Evolutionary conservation across 2,888 invertebrate genomes (phyloP), one percentile per base, ranked within the genome.

Genomic region (Furcula furcula): DNA sequence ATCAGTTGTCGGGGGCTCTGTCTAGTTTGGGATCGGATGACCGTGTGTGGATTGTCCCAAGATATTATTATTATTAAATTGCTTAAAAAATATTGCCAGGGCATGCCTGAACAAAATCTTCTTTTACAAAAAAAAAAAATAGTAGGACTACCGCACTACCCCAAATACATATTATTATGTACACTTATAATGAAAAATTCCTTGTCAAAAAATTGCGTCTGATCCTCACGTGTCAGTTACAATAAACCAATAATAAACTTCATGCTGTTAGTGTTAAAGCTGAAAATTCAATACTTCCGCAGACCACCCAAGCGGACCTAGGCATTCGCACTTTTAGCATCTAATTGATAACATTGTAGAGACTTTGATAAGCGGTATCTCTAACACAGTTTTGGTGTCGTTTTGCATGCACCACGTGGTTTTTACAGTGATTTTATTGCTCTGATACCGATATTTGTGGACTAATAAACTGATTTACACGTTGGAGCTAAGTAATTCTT

Each of bases 301-400:
- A 31, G 73, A 57, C 72, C 72, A 71, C 69, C 70, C 71, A 68
- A 36, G 54, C 45, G 30, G 44, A 70, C 67, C 68, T 54, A 71
- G 60, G 64, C 63, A 60, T 60, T 58, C 62, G 52, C 36, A 21
- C 32, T 51, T 40, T 57, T 61, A 54, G 49, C 56, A 53, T 58
- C 60, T 53, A 51, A 50, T 46, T 56, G 73, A 76, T 75, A 75
- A 71, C 66, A 58, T 54, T 60, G 61, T 65, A 53, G 59, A 50
- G 46, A 33, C 36, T 39, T 43, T 61, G 76, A 77, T 76, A 76
- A 65, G 27, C 26, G 46, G 36, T 73, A 74, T 76, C 74, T 51
- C 18, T 56, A 65, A 55, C 62, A 68, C 63, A 59, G 54, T 56
- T 66, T 64, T 43, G 52, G 51, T 44, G 28, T 43, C 33, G 54